Conservation (phyloP, 1,140 invertebrate genomes). For the Zaprionus lachaisei region DNA sequence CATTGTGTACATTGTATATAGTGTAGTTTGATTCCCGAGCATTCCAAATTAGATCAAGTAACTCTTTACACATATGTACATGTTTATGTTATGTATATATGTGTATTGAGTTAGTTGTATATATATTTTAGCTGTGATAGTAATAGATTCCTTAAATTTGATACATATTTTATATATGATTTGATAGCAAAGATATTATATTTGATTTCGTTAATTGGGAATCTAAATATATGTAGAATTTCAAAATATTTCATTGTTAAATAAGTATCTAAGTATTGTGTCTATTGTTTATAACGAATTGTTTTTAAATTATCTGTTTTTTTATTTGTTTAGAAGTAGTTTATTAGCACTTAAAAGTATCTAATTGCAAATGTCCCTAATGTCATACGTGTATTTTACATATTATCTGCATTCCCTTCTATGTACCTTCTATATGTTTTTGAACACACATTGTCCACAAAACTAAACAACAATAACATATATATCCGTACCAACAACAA, state of each 20-base stretch:
- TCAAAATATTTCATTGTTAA: background rate
- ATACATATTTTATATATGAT: background rate
- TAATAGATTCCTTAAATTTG: background rate
- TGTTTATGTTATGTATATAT: too few species aligned
- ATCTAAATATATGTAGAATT: background rate
- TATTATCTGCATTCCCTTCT: constrained; percentile 57
- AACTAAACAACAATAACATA: constrained; percentile 61
- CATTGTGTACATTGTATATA: background rate
- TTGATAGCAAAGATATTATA: background rate
- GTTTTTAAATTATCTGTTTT: background rate
- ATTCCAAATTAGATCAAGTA: background rate
- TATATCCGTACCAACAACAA: constrained; percentile 19
- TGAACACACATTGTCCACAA: constrained; percentile 48
- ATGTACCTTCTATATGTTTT: constrained; percentile 48
- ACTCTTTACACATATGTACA: too few species aligned
- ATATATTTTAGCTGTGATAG: background rate
- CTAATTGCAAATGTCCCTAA: constrained; percentile 61
- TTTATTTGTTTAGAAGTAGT: background rate
- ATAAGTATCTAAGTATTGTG: background rate
- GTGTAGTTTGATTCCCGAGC: background rate
- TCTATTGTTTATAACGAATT: background rate
- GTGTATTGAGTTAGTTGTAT: too few species aligned
- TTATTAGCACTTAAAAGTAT: constrained; percentile 15
- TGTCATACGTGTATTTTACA: constrained; percentile 1
- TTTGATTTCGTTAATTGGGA: background rate